phyloP scores from a whole-genome alignment of 2,888 invertebrate species.

The Tenthredo notha region DNA sequence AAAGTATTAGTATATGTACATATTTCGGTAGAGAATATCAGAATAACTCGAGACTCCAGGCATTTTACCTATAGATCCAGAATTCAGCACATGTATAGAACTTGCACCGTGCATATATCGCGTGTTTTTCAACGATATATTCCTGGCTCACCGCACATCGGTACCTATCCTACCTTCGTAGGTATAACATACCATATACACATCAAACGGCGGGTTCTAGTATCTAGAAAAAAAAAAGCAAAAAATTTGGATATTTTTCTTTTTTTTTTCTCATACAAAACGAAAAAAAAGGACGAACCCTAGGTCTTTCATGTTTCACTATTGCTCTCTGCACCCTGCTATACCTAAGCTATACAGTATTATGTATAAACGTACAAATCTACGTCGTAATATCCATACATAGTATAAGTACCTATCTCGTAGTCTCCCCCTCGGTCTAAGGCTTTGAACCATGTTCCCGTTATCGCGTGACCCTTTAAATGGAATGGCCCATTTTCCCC shows the following conservation, averaged over 20 bases:
- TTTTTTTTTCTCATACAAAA: neutral
- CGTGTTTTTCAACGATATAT: neutral
- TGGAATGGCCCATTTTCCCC: slow-evolving; percentile 11
- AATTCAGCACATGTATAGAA: neutral
- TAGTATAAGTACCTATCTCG: slow-evolving; percentile 11
- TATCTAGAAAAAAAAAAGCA: neutral
- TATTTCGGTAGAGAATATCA: neutral
- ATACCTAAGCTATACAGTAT: too few relatives aligned
- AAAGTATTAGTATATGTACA: neutral
- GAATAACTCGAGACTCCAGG: neutral
- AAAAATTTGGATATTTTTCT: neutral
- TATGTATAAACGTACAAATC: neutral
- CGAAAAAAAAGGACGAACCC: neutral
- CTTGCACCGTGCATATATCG: neutral
- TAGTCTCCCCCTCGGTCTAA: slow-evolving; percentile 19
- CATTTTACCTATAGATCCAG: neutral
- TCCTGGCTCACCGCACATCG: neutral
- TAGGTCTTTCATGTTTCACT: neutral
- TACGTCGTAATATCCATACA: slow-evolving; percentile 6
- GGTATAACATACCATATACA: neutral
- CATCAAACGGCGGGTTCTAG: neutral
- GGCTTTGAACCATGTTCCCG: slow-evolving; percentile 10
- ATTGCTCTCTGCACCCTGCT: neutral
- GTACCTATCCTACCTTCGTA: neutral
- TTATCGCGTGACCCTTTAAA: slow-evolving; percentile 22